A percentile compares a stretch with the other conserved stretches of the same genome.
phyloP scores from a whole-genome alignment of 2,888 invertebrate genomes.

The Scaeva pyrastri region DNA sequence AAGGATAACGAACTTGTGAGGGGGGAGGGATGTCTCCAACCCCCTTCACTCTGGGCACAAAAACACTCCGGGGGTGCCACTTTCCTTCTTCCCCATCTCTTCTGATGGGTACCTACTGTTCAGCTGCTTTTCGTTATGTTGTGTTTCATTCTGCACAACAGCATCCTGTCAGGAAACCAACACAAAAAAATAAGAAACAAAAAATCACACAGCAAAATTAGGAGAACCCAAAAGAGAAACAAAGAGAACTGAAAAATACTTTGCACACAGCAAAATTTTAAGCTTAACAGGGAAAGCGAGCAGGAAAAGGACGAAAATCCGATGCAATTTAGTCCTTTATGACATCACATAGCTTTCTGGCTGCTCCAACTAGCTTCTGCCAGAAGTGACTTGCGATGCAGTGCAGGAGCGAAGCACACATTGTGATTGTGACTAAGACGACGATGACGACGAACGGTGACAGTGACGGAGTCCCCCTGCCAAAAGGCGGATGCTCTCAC shows the following conservation, averaged over 20 bases:
- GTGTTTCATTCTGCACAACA: conserved; percentile 33
- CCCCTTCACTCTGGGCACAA: neutral
- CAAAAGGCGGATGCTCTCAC: conserved; percentile 26
- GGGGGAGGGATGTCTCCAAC: neutral
- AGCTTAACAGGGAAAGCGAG: conserved; percentile 14
- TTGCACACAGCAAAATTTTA: conserved; percentile 62
- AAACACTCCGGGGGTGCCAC: conserved; percentile 43
- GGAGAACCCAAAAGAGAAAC: conserved; percentile 54
- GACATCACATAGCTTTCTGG: conserved; percentile 39
- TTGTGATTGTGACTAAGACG: conserved; percentile 61
- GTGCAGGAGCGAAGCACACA: conserved; percentile 30
- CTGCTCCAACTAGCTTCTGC: neutral
- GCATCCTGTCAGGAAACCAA: conserved; percentile 40
- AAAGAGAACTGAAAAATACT: conserved; percentile 14
- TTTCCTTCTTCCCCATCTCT: conserved; percentile 21
- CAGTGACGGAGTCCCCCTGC: conserved; percentile 7
- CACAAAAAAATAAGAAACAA: neutral
- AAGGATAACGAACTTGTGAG: conserved; percentile 69
- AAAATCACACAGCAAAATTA: conserved; percentile 40
- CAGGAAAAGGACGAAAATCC: conserved; percentile 56
- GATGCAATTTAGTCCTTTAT: conserved; percentile 64
- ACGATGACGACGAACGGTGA: too few species aligned
- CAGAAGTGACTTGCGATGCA: conserved; percentile 52
- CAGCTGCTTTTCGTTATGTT: neutral
- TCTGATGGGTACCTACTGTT: neutral